phyloP scores from a whole-genome alignment of 2,113 vertebrate genomes.

The Nothocercus nigrocapillus region DNA sequence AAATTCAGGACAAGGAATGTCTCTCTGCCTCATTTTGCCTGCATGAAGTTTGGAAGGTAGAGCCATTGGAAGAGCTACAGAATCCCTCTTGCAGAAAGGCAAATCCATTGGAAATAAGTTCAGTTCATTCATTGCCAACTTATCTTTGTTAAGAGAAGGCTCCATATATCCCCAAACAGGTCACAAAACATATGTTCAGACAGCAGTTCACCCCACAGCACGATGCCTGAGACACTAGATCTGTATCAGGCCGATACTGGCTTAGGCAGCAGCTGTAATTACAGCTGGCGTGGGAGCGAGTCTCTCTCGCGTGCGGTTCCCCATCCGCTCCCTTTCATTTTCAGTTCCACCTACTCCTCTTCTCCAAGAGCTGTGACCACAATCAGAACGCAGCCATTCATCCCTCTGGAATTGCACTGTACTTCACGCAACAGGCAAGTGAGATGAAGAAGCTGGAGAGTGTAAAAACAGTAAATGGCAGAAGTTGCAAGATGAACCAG shows the following conservation, averaged over 20 bases:
- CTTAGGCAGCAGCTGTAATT: background rate
- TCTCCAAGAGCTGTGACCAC: background rate
- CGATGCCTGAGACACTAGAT: background rate
- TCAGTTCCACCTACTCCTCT: background rate
- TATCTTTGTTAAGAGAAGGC: background rate
- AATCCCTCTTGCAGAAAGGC: background rate
- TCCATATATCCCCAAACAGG: background rate
- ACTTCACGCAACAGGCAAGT: background rate
- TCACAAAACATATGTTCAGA: background rate
- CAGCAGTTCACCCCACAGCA: background rate
- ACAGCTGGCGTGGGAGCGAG: background rate
- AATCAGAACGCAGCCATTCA: background rate
- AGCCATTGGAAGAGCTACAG: background rate
- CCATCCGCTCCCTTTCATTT: background rate
- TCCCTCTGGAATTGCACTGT: background rate
- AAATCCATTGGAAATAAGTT: background rate
- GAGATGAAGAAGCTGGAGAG: background rate
- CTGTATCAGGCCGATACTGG: background rate
- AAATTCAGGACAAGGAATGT: background rate
- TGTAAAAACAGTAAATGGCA: background rate
- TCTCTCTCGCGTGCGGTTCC: background rate
- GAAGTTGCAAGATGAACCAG: background rate
- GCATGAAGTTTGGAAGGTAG: background rate
- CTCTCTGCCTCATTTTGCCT: background rate
- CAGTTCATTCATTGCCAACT: background rate